Evolutionary conservation across 53 echinoderm and acorn worm genomes (phyloP).

Genomic region (Stichopus horrens): DNA sequence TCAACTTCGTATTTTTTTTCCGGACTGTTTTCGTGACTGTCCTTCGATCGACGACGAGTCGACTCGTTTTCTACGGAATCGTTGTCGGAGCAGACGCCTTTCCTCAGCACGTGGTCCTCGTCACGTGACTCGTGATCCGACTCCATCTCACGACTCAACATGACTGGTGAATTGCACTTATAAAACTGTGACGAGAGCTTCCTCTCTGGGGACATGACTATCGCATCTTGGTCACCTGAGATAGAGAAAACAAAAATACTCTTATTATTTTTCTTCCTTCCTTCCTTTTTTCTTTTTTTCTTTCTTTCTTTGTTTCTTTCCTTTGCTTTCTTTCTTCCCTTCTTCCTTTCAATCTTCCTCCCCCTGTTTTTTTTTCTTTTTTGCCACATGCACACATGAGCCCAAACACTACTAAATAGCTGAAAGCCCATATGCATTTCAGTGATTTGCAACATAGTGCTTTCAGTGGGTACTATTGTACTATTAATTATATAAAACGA

Average conservation of each 20-base stretch:
- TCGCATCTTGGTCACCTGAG: conserved; percentile 8
- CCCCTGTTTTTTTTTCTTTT: too few relatives aligned
- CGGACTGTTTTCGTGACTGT: conserved; percentile 4
- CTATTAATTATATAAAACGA: too few relatives aligned
- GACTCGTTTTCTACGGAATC: conserved; percentile 16
- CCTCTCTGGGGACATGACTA: not conserved
- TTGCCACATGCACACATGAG: too few relatives aligned
- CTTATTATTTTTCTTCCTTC: too few relatives aligned
- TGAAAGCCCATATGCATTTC: too few relatives aligned
- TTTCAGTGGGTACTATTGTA: too few relatives aligned
- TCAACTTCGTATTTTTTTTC: conserved; percentile 35
- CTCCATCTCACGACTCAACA: not conserved
- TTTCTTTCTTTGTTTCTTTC: too few relatives aligned
- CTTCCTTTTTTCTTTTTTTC: too few relatives aligned
- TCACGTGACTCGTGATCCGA: conserved; percentile 12
- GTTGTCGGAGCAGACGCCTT: conserved; percentile 36
- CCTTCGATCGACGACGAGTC: not conserved
- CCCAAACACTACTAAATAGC: too few relatives aligned
- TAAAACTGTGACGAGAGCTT: conserved; percentile 27
- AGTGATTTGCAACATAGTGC: too few relatives aligned
- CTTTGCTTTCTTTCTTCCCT: too few relatives aligned
- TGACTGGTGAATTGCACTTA: conserved; percentile 46
- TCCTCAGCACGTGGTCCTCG: conserved; percentile 32
- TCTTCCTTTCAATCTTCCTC: too few relatives aligned
- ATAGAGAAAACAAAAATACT: not conserved